Evolutionary conservation across 2,888 invertebrate genomes (phyloP), one percentile per base, ranked within the genome.

Genomic region (Noctua fimbriata): DNA sequence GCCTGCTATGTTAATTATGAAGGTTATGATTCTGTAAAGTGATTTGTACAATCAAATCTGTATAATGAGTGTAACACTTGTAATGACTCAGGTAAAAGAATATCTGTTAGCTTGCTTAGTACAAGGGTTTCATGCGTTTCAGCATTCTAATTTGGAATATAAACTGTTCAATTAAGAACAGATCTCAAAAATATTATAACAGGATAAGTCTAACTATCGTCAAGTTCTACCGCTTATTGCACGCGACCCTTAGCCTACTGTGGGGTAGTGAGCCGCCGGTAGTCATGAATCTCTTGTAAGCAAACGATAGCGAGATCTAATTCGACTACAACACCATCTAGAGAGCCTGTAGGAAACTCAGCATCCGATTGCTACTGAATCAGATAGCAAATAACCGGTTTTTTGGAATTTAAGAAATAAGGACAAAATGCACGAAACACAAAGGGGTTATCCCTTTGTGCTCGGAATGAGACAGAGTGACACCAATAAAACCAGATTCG

Each of bases 61-160:
- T 32, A 1, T 32, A 32, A 32, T 32, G 32, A 32, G 32, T 32
- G 2, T 32, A 32, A 32, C 32, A 32, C 32, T 32, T 32, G 32
- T 32, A 32, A 32, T 32, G 32, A 32, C 32, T 32, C 32, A 2
- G 32, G 2, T 32, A 32, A 32, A 32, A 32, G 32, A 2, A 32
- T 32, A 32, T 1, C 2, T 2, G 2, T 1, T 1, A 32, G 32
- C 3, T 60, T 0, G 14, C 28, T 60, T 16, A 16, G 0, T 60
- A 32, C 18, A 60, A 60, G 28, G 28, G 9, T 32, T 32, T 18
- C n/a, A n/a, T 55, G 3, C 10, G 12, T 55, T 24, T 55, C 12
- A 55, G 55, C 12, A 55, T n/a, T 55, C 55, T 2, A 55, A n/a
- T 55, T 55, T 55, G n/a, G n/a, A 32, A 32, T 32, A 77, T 76